Base-by-base conservation (phyloP, 2,797 vertebrate species). In the Lagocephalus sceleratus region DNA sequence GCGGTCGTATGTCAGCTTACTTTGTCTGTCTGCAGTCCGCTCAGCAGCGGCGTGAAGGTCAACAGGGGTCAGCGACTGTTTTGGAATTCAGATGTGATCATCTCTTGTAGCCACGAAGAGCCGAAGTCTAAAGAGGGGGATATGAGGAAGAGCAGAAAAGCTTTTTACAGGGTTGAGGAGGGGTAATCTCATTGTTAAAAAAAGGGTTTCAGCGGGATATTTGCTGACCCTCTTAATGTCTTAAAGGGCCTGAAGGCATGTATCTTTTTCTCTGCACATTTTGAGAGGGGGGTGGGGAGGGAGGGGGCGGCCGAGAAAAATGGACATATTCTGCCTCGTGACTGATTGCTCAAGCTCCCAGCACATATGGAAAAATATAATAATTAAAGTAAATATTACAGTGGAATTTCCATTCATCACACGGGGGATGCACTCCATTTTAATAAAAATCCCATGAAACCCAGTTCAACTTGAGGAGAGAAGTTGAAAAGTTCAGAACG, bases 151-250 rank as follows among this genome's bases (percentile, higher is more conserved):
- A 65, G 58, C 38, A 42, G 56, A 39, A 47, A 71, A 54, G 67
- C 75, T 68, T 70, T 60, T 58, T 67, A 52, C 39, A 49, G 41
- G 16, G 16, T 14, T 19, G 16, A n/a, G 49, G 46, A 71, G 54
- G 21, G 51, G 54, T 66, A 47, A 50, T 82, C 71, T 76, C 73
- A 58, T 86, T 85, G 85, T 84, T 20, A 17, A 20, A 42, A 39
- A 71, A 87, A 66, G 74, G 56, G 70, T 66, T 85, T 73, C 35
- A 10, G 66, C 62, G 76, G 83, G 83, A 81, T 85, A 82, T 89
- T 87, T 85, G 73, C 75, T 78, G 75, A 77, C 73, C 61, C 68
- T 74, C 73, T 83, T 87, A 87, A 88, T 81, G 84, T 71, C 79
- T 83, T 82, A 63, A 76, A 73, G 65, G 52, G 68, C 59, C 68